These are phyloP conservation scores for Rhopalosiphum maidis DNA, from an alignment of 1,140 invertebrate species.

Conservation along the genomic window DNA sequence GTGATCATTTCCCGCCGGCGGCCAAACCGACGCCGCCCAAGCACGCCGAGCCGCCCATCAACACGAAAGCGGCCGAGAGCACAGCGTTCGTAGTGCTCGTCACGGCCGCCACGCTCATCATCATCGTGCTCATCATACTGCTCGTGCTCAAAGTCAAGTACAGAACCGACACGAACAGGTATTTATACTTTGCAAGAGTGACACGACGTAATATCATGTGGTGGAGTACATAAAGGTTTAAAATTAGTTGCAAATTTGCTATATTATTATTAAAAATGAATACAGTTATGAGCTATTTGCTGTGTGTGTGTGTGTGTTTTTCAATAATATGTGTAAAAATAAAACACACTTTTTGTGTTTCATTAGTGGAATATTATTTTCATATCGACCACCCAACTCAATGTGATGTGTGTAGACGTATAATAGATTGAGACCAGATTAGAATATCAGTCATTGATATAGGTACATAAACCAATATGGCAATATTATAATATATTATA, in stretches of 20 bases:
- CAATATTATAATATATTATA: too few relatives aligned
- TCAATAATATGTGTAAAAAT: too few relatives aligned
- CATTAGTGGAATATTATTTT: too few relatives aligned
- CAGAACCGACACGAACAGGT: constrained; percentile 71
- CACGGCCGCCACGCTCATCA: constrained; percentile 88
- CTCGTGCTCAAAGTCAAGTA: constrained; percentile 89
- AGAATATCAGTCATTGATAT: too few relatives aligned
- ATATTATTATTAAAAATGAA: not conserved
- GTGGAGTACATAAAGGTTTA: not conserved
- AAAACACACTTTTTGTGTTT: too few relatives aligned
- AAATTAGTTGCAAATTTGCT: too few relatives aligned
- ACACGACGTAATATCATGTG: not conserved
- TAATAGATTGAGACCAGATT: too few relatives aligned
- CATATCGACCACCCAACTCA: too few relatives aligned
- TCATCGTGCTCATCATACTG: constrained; percentile 87
- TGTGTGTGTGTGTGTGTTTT: not conserved
- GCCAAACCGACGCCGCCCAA: constrained; percentile 55
- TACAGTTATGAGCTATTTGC: not conserved
- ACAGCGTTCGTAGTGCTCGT: constrained; percentile 85
- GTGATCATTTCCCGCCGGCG: not conserved
- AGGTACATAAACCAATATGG: too few relatives aligned
- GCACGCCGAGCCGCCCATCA: constrained; percentile 64
- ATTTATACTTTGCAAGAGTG: not conserved
- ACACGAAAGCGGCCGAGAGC: constrained; percentile 75
- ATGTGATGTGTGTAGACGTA: too few relatives aligned